Evolutionary conservation across 2,888 invertebrate species (phyloP).

Genomic region (Unio pictorum): DNA sequence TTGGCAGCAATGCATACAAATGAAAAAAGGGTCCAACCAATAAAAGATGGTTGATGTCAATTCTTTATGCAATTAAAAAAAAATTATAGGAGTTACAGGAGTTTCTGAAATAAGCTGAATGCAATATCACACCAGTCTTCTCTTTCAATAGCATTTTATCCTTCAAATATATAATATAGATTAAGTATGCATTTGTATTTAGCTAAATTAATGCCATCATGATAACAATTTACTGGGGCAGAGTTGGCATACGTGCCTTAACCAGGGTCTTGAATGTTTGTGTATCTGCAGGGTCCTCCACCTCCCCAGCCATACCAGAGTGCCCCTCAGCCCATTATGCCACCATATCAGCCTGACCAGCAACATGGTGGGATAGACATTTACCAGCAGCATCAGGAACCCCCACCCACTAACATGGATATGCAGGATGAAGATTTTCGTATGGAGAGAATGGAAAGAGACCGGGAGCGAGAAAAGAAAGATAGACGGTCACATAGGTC

Average conservation of each 20-base stretch:
- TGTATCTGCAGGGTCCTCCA: conserved; percentile 3
- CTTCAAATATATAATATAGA: too few species aligned
- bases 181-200: too few species aligned
- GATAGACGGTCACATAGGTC: conserved; percentile 17
- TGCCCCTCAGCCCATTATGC: not conserved
- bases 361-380: conserved; percentile 3
- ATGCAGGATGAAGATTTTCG: conserved; percentile 31
- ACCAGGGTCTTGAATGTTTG: not conserved
- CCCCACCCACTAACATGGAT: conserved; percentile 19
- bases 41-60: too few species aligned
- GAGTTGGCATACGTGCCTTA: not conserved
- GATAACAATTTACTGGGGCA: too few species aligned
- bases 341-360: conserved; percentile 13
- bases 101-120: too few species aligned
- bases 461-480: conserved; percentile 27
- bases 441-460: conserved; percentile 34
- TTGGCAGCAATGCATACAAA: too few species aligned
- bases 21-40: too few species aligned
- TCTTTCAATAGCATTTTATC: too few species aligned
- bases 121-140: too few species aligned
- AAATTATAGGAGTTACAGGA: too few species aligned
- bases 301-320: not conserved
- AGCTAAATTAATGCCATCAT: too few species aligned
- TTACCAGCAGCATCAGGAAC: conserved; percentile 3
- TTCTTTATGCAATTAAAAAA: too few species aligned